These are phyloP conservation scores for Prosapia bicincta DNA, from an alignment of 2,888 invertebrate genomes.

Conservation along the genomic window DNA sequence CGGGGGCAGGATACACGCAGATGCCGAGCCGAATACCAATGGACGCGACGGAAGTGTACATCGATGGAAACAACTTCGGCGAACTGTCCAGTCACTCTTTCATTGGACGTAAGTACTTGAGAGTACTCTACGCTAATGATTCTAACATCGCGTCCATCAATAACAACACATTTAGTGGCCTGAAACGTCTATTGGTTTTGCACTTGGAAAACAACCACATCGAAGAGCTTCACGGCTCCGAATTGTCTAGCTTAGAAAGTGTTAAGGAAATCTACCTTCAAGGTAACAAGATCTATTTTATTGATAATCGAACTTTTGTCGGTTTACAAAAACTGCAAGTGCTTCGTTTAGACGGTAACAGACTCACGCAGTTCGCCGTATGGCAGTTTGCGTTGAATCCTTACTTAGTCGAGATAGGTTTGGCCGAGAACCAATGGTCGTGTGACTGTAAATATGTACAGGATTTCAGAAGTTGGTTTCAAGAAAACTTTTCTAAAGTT, in stretches of 20 bases:
- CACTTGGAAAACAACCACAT: slow-evolving; percentile 87
- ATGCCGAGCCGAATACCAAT: slow-evolving; percentile 88
- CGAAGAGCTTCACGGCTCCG: slow-evolving; percentile 73
- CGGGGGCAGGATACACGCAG: slow-evolving; percentile 71
- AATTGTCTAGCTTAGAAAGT: slow-evolving; percentile 76
- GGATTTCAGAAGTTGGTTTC: slow-evolving; percentile 75
- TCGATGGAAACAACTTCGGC: slow-evolving; percentile 88
- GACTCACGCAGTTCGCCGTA: slow-evolving; percentile 74
- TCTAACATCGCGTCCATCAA: slow-evolving; percentile 80
- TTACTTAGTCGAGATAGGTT: slow-evolving; percentile 79
- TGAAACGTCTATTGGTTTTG: slow-evolving; percentile 71
- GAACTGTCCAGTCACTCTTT: slow-evolving; percentile 86
- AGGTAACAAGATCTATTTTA: slow-evolving; percentile 75
- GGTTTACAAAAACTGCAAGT: slow-evolving; percentile 79
- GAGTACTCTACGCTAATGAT: slow-evolving; percentile 82
- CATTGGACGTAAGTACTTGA: slow-evolving; percentile 86
- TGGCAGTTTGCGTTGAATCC: slow-evolving; percentile 83
- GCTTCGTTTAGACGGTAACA: slow-evolving; percentile 79
- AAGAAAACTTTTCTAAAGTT: slow-evolving; percentile 74
- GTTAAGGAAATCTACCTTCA: slow-evolving; percentile 84
- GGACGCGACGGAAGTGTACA: slow-evolving; percentile 92
- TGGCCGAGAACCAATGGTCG: slow-evolving; percentile 85
- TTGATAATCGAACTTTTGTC: slow-evolving; percentile 82
- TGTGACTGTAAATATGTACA: slow-evolving; percentile 85
- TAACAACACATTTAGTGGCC: slow-evolving; percentile 87